These are phyloP conservation scores for Anas capensis DNA, from an alignment of 2,797 vertebrate species.

Conservation along the genomic window DNA sequence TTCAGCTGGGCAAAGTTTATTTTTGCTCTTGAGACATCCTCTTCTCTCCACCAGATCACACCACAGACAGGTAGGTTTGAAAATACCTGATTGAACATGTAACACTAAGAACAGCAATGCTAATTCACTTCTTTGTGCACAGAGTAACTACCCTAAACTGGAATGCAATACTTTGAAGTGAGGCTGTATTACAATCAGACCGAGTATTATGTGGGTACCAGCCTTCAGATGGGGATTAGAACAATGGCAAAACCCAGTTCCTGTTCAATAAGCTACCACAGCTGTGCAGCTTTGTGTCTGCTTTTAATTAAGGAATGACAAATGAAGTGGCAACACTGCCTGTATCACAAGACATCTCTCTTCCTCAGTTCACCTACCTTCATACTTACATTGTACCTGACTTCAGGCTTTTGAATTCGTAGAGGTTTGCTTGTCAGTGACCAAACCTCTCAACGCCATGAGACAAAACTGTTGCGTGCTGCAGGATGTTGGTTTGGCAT, in stretches of 20 bases:
- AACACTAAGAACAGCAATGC: accelerated
- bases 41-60: not conserved
- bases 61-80: accelerated
- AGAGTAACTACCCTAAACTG: accelerated
- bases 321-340: not conserved
- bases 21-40: not conserved
- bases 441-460: not conserved
- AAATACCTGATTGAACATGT: accelerated
- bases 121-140: not conserved
- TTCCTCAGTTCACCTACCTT: not conserved
- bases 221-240: not conserved
- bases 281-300: not conserved
- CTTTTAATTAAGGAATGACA: not conserved
- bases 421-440: not conserved
- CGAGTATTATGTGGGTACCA: accelerated
- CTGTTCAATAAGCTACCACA: not conserved
- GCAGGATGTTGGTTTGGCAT: not conserved
- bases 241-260: not conserved
- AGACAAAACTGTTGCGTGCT: not conserved
- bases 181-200: accelerated
- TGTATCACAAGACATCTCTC: no score
- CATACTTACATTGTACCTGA: no score
- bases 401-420: not conserved
- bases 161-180: accelerated
- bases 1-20: not conserved